A percentile compares a stretch with the other conserved stretches of the same genome.
phyloP scores from a whole-genome alignment of 1,140 invertebrate species.

The Megalopta genalis region DNA sequence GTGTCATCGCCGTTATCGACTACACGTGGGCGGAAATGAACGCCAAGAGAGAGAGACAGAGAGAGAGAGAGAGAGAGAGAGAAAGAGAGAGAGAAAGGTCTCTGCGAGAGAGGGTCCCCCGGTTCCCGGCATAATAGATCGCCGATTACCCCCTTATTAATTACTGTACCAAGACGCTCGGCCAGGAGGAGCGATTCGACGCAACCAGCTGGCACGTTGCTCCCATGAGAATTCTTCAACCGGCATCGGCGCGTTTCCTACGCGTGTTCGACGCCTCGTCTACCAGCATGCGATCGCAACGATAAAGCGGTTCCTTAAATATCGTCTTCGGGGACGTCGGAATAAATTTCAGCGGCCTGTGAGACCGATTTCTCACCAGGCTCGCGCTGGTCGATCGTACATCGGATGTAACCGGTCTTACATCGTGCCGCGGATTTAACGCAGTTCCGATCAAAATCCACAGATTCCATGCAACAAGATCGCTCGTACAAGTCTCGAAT shows the following conservation, averaged over 20 bases:
- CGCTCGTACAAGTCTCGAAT: too few species aligned
- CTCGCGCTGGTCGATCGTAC: too few species aligned
- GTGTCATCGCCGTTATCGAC: conserved; percentile 1
- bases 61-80: too few species aligned
- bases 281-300: conserved; percentile 20
- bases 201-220: conserved; percentile 41
- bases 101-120: conserved; percentile 31
- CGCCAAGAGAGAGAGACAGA: conserved; percentile 14
- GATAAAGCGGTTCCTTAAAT: conserved; percentile 4
- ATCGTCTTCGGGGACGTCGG: neutral
- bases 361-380: neutral
- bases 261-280: neutral
- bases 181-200: conserved; percentile 22
- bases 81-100: too few species aligned
- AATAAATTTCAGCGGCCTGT: neutral
- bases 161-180: conserved; percentile 38
- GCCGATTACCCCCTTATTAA: conserved; percentile 61
- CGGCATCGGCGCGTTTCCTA: neutral
- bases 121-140: conserved; percentile 44
- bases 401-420: too few species aligned
- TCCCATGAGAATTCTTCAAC: conserved; percentile 33
- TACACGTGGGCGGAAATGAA: conserved; percentile 61
- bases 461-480: too few species aligned
- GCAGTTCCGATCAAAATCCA: too few species aligned
- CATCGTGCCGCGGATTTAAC: too few species aligned